Percentiles rank a stretch among this genome's conserved stretches.
Conservation (phyloP, 2,113 vertebrate species). For the Phylloscopus whistleri region DNA sequence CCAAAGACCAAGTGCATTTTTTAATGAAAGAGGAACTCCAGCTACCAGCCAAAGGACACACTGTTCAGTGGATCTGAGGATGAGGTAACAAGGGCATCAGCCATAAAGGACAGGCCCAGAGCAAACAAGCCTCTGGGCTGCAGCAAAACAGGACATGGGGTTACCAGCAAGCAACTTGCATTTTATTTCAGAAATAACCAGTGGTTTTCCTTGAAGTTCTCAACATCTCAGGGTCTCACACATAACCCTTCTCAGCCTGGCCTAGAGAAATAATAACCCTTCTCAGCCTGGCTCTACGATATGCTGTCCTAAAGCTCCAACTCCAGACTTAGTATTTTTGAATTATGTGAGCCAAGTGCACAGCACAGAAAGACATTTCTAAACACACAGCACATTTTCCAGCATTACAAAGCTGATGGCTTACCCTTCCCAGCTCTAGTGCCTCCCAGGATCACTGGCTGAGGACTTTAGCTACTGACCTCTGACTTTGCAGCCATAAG, state of each 20-base stretch:
- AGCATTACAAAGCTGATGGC: not conserved
- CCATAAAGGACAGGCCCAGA: not conserved
- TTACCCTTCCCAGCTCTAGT: not conserved
- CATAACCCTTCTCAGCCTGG: not conserved
- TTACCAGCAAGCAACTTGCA: not conserved
- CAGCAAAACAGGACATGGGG: not conserved
- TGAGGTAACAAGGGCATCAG: not conserved
- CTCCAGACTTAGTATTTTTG: not conserved
- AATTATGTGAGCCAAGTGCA: not conserved
- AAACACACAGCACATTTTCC: accelerated
- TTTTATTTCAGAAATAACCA: not conserved
- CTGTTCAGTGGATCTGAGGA: not conserved
- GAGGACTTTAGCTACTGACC: conserved; percentile 67
- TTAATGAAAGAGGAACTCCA: not conserved
- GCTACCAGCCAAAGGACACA: not conserved
- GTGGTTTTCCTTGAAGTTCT: not conserved
- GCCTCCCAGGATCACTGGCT: not conserved
- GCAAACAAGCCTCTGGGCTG: not conserved
- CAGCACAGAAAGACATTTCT: not conserved
- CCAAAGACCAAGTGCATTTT: not conserved
- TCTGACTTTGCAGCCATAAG: conserved; percentile 98
- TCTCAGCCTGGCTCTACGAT: not conserved
- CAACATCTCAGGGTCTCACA: not conserved
- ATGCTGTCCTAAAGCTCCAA: not conserved
- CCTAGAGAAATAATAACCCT: not conserved